Evolutionary conservation across 2,888 invertebrate species (phyloP), one percentile per base, ranked within the genome.

Genomic region (Synergus japonicus): DNA sequence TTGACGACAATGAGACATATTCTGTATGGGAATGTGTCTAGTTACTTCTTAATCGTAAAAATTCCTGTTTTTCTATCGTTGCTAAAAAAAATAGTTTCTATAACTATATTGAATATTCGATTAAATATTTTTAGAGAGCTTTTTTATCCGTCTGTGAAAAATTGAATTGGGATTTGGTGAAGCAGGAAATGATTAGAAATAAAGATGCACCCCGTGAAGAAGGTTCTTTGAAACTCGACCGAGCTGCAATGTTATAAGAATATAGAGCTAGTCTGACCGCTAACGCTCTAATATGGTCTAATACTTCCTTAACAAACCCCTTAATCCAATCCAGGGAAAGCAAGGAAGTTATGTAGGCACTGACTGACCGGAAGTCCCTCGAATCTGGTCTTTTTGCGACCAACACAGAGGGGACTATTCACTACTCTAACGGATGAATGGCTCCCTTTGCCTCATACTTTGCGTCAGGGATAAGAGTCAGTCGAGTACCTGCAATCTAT

Each of bases 291-390:
- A 88, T 85, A 86, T 81, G 81, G 79, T 80, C 86, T 88, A 89
- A 90, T 88, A 84, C 89, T 81, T 84, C 85, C 86, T 87, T 89
- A 90, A 90, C 87, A 87, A 88, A 88, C 85, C 85, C 86, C 85
- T 85, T 91, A 90, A 91, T 90, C 91, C 90, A 89, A 89, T 91
- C 89, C 87, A 81, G 83, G 79, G 84, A 84, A 86, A 86, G 87
- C 86, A 86, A 88, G 88, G 87, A 89, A 89, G 88, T 89, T 89
- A 88, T 85, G 86, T 84, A 37, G 49, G 13, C 46, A 83, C 78
- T 85, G 85, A 84, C 83, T 87, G 90, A 89, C 91, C 91, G 90
- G 90, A 91, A 91, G 86, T 87, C 82, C 86, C 81, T 84, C 67
- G 76, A 78, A 65, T 79, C 67, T 65, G 54, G 67, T 79, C 77